Conservation (phyloP, 37 sponge, comb jelly and placozoan genomes). For the Oscarella lobularis region DNA sequence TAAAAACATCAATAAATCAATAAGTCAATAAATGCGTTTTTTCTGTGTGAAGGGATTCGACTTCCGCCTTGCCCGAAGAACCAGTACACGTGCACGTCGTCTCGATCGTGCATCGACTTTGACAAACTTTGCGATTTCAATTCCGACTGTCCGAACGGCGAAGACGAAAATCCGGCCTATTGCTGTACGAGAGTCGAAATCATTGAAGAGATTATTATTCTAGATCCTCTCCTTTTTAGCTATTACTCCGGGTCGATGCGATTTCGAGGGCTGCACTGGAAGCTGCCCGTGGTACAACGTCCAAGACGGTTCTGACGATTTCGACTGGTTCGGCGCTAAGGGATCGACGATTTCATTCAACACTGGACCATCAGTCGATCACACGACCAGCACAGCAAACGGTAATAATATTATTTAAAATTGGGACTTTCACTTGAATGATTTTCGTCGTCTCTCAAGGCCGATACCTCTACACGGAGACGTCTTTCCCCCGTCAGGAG, state of each 20-base stretch:
- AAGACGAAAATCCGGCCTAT: neutral
- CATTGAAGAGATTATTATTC: neutral
- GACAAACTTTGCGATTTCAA: neutral
- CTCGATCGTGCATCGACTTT: neutral
- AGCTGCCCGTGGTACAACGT: neutral
- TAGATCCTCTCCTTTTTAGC: neutral
- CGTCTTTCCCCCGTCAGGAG: neutral
- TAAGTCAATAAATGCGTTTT: no score
- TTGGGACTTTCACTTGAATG: no score
- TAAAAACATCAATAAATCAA: no score
- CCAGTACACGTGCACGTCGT: neutral
- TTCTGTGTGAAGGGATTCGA: no score
- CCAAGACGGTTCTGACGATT: neutral
- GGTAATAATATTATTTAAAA: neutral
- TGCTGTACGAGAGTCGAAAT: neutral
- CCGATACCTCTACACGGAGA: neutral
- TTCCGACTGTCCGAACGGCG: neutral
- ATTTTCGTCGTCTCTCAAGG: no score
- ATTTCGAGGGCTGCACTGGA: neutral
- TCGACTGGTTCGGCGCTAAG: neutral
- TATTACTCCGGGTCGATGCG: neutral
- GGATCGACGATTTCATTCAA: neutral
- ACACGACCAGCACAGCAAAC: neutral
- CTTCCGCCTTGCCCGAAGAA: neutral
- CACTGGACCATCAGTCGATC: neutral